Conservation (phyloP, 2,113 vertebrate genomes). For the Sprattus sprattus region DNA sequence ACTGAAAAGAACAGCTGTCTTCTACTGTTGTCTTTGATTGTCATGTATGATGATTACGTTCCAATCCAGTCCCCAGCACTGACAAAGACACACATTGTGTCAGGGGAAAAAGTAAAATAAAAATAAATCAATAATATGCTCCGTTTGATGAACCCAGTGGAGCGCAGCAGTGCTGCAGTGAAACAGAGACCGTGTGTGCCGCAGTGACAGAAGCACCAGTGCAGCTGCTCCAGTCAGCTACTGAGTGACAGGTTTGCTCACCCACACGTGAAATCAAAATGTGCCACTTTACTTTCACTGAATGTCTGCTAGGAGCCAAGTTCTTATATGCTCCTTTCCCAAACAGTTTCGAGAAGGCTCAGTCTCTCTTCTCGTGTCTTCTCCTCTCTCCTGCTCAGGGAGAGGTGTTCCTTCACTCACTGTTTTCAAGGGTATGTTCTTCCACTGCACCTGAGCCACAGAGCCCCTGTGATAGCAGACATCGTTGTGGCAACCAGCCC, state of each 20-base stretch:
- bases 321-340: background rate
- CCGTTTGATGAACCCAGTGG: background rate
- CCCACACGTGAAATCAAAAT: constrained; percentile 30
- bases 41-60: background rate
- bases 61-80: background rate
- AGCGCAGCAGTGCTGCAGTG: background rate
- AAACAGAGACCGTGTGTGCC: background rate
- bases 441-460: background rate
- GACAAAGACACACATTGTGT: background rate
- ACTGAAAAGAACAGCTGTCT: background rate
- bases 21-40: background rate
- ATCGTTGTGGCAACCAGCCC: background rate
- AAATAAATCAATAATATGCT: background rate
- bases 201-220: background rate
- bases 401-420: background rate
- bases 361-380: background rate
- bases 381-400: background rate
- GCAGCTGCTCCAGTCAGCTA: constrained; percentile 6
- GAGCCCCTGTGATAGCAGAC: background rate
- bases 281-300: background rate
- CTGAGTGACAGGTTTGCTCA: background rate
- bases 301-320: background rate
- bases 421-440: background rate
- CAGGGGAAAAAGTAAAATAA: background rate
- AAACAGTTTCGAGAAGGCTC: background rate